A percentile compares a stretch with the other conserved stretches of the same genome.
Evolutionary conservation across 2,888 invertebrate genomes (phyloP).

Genomic region (Alloscopus bannaensis): DNA sequence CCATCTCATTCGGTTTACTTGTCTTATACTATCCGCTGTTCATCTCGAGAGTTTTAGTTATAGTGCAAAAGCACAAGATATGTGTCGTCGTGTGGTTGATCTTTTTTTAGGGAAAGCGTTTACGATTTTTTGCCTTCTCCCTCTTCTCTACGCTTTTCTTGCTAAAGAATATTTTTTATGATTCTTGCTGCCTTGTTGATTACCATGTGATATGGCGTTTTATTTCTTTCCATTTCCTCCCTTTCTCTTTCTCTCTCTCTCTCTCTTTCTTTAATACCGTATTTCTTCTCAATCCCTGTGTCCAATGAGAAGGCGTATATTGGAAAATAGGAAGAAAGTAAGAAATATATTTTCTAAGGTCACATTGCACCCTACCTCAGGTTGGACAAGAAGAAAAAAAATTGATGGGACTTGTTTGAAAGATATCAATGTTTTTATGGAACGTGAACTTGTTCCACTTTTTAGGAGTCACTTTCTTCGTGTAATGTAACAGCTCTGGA

Average conservation of each 20-base stretch:
- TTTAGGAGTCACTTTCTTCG: no score
- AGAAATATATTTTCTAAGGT: no score
- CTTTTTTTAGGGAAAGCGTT: conserved; percentile 60
- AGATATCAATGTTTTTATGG: conserved; percentile 70
- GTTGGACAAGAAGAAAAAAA: conserved; percentile 41
- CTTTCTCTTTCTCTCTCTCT: conserved; percentile 35
- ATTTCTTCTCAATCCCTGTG: neutral
- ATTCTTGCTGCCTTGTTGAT: conserved; percentile 73
- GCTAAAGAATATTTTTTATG: conserved; percentile 72
- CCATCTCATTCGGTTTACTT: no score
- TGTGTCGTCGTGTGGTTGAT: conserved; percentile 14
- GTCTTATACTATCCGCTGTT: no score
- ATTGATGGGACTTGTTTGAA: conserved; percentile 68
- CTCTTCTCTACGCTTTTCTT: neutral
- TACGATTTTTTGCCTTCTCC: conserved; percentile 60
- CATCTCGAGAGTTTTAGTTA: no score
- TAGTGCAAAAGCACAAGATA: no score
- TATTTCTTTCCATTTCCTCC: conserved; percentile 69
- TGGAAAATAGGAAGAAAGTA: conserved; percentile 25
- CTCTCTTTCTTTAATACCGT: conserved; percentile 24
- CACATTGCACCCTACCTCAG: no score
- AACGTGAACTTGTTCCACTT: conserved; percentile 58
- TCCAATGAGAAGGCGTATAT: neutral
- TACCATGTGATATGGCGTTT: conserved; percentile 72
- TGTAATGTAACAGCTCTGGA: no score